Evolutionary conservation across 2,113 vertebrate genomes (phyloP).

Genomic region (Python bivittatus): DNA sequence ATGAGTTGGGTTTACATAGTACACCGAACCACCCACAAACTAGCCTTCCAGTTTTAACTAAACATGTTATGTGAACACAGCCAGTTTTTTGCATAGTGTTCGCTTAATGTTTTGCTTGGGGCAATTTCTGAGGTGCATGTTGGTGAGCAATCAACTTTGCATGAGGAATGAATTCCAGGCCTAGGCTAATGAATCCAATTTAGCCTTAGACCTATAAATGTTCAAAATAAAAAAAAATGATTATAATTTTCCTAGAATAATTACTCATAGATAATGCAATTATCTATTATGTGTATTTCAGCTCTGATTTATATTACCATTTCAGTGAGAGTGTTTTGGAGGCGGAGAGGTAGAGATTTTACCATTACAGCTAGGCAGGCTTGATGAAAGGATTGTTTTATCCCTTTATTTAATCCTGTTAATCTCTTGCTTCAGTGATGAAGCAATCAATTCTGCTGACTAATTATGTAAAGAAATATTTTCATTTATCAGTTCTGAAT

Average conservation of each 20-base stretch:
- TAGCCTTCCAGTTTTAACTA: neutral
- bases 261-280: neutral
- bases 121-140: neutral
- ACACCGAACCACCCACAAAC: neutral
- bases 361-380: neutral
- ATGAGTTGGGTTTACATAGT: neutral
- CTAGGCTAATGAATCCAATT: neutral
- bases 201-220: neutral
- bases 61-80: neutral
- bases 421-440: conserved; percentile 8
- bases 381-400: conserved; percentile 10
- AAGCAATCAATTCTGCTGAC: conserved; percentile 20
- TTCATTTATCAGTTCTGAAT: conserved; percentile 33
- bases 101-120: neutral
- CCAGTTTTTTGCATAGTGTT: neutral
- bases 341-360: neutral
- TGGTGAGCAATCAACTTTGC: neutral
- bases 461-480: conserved; percentile 32
- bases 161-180: neutral
- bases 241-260: neutral
- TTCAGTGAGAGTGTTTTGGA: neutral
- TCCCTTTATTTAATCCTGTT: conserved; percentile 25
- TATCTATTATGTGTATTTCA: conserved; percentile 8
- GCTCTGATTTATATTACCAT: neutral
- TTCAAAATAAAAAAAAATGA: neutral